Evolutionary conservation across 2,113 vertebrate species (phyloP).

Genomic region (Theropithecus gelada): DNA sequence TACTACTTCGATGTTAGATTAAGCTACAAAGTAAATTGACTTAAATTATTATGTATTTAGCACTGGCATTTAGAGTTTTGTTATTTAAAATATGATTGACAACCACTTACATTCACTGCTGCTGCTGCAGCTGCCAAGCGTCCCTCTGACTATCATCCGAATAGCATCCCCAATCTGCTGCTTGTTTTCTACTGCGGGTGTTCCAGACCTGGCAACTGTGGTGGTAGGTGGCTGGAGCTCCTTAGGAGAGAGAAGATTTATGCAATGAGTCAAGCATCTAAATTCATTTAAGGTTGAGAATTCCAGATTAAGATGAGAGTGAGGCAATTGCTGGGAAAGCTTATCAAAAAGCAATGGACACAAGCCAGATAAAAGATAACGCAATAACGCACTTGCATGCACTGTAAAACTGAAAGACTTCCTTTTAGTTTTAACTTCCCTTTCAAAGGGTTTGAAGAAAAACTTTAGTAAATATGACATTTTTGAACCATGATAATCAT

Average conservation of each 20-base stretch:
- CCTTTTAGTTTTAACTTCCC: not conserved
- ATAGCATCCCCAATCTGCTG: conserved; percentile 94
- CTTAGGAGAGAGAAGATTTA: conserved; percentile 82
- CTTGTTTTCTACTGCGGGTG: conserved; percentile 86
- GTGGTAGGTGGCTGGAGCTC: conserved; percentile 88
- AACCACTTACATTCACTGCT: conserved; percentile 95
- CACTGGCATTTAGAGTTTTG: not conserved
- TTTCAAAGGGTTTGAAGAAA: not conserved
- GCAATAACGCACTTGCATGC: not conserved
- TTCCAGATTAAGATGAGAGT: not conserved
- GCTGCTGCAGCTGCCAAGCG: conserved; percentile 97
- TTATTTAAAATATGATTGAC: not conserved
- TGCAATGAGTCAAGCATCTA: not conserved
- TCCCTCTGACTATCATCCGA: conserved; percentile 97
- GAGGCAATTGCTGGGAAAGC: not conserved
- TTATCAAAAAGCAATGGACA: conserved; percentile 1
- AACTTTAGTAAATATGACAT: not conserved
- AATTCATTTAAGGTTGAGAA: not conserved
- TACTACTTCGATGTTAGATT: not conserved
- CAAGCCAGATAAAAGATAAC: not conserved
- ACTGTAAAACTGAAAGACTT: not conserved
- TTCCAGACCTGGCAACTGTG: conserved; percentile 86
- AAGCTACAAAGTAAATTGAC: not conserved
- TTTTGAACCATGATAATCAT: not conserved
- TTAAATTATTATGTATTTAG: not conserved